Base-by-base conservation (phyloP, 2,113 vertebrate species). In the Pelecanoides urinatrix region DNA sequence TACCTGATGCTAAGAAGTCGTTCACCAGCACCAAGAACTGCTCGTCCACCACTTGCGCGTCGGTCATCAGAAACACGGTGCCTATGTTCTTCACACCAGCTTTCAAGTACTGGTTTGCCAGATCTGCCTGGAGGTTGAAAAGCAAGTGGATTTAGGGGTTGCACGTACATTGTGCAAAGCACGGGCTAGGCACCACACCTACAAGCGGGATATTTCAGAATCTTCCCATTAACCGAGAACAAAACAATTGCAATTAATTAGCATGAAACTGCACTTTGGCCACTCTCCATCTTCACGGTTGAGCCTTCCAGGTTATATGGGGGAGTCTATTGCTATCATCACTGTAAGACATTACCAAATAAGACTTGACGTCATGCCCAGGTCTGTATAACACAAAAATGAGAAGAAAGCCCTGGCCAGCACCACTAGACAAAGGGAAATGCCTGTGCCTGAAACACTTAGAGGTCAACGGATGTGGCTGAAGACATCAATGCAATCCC, bases 1-100 rank as follows among this genome's bases (percentile, higher is more conserved):
- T 98, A 99, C 99, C 99, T 88, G 99, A 99, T 75, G 99, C 99
- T 97, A 99, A 89, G 81, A 99, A 98, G 96, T 99, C 99, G 61
- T 99, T 99, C 94, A 99, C 97, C 95, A 99, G 98, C 95, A 99
- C 98, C 19, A 99, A 98, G 97, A 99, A 99, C 97, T 98, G 99
- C 92, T 99, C 99, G 1, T 99, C 99, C 7, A 97, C 98, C 95
- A 99, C 98, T 67, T 99, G 99, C 3, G 98, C 97, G 0, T 99
- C 99, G 0, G 99, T 99, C 99, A 99, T 98, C 18, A 99, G 98
- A 83, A 99, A 97, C 74, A 99, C 99, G 0, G 97, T 99, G 96
- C 99, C 99, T 68, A 98, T 25, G 56, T 99, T 98, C 98, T 99
- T 99, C 79, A 99, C 91, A 6, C 99, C 99, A 0, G 99, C 98